Evolutionary conservation across 1,140 invertebrate genomes (phyloP), one percentile per base, ranked within the genome.

Genomic region (Ostrea denselamellosa): DNA sequence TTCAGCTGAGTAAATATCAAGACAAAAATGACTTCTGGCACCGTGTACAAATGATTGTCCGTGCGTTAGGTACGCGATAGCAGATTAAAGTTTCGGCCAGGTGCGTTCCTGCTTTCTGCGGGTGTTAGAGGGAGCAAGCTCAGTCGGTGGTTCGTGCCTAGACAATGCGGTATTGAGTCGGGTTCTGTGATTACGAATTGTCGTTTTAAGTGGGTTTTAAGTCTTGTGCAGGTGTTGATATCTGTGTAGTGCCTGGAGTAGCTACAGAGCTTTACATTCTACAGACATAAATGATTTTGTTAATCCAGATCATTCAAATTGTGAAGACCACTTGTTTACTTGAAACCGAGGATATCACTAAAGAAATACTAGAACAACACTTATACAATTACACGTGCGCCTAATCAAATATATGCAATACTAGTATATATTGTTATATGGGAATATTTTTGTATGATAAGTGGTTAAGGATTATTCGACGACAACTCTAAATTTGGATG

Each of bases 201-300:
- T 77, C 68, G 68, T 34, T 77, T 77, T 34, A 77, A 77, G 68
- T 77, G 68, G 68, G 68, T 77, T 77, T 77, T 77, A 77, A 77
- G 68, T 77, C 68, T 77, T 77, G 9, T 28, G 68, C 68, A 77
- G 68, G 68, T 77, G 68, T 77, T 77, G 68, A 77, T 25, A 77
- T 77, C 68, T 77, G 68, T 77, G 22, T 8, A 77, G 68, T 25
- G 22, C 68, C 68, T 77, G 25, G 2, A 77, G 68, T 34, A 77
- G 28, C 68, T 77, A 77, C 68, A 22, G 22, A 34, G 68, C 28
- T 34, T 25, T 77, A 77, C 12, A 77, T 77, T 77, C 28, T 25
- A 77, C 22, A 77, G 68, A 77, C 25, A 77, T 34, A 77, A 77
- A 77, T 44, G 14, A 77, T 77, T 44, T 44, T 34, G 68, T 77